Base-by-base conservation (phyloP, 37 sponge, comb jelly and placozoan genomes). In the Diacarnus erythraeanus region DNA sequence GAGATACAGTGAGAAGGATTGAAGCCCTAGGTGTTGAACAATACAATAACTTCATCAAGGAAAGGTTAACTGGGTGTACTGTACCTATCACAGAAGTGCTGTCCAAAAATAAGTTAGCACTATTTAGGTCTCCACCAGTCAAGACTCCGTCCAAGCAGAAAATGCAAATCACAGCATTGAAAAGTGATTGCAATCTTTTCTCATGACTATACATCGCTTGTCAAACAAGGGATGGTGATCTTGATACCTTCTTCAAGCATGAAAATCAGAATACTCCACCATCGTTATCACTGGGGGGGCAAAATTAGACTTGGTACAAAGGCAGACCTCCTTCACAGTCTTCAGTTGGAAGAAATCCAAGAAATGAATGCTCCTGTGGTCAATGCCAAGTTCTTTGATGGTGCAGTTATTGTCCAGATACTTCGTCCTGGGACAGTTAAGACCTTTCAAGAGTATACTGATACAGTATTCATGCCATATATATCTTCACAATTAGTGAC, bases 381-480 rank as follows among this genome's bases (percentile, higher is more conserved):
- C 58, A 68, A 35, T 3, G 58, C 56, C 51, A 65, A 27, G 59
- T 20, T 80, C 59, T 54, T 80, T 38, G 69, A 80, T 80, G 80
- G 71, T 34, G 80, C 51, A 40, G 51, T 59, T 40, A 31, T 80
- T 69, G 57, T 80, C 34, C 80, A 80, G 37, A 80, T 67, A 17
- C 68, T 78, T 22, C 20, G 38, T 30, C 79, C 64, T 22, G 79
- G 68, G 6, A 41, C 74, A 37, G 67, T 69, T 39, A 78, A 65
- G 25, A 78, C 66, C 41, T 78, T 78, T 78, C 37, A 64, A 41
- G 67, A 63, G 5, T 78, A 78, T 78, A 42, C 79, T 27, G 15
- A 25, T 63, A 22, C 26, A 65, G 27, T 78, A 30, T 76, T 76
- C 63, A 57, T 33, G 15, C 38, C 51, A 72, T 72, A 63, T 63